Evolutionary conservation across 1,140 invertebrate species (phyloP), one percentile per base, ranked within the genome.

Genomic region (Dendrolimus kikuchii): DNA sequence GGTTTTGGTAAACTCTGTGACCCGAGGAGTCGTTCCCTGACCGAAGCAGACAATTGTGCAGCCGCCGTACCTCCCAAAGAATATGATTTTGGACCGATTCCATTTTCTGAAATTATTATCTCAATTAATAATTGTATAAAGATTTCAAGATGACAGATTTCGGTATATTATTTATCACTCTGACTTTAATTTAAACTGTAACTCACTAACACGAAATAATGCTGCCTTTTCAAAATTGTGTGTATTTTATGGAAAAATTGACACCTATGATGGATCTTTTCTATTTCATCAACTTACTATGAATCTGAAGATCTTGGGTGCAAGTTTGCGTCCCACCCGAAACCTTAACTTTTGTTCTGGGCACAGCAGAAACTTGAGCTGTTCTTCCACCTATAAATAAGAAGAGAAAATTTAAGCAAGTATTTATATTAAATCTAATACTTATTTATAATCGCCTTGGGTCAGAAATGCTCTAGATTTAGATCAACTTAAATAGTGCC

Each of bases 241-340:
- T 23, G 3, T 23, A 23, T 23, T 23, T 23, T 23, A 23, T 23
- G 23, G 23, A 23, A 23, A 23, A 23, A 23, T 3, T 23, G 23
- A 23, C 23, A 23, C 23, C 3, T 23, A 23, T n/a, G n/a, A n/a
- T n/a, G n/a, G n/a, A n/a, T 23, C 3, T 3, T 23, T 23, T 23
- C 23, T 23, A 23, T 23, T 23, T 23, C 23, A 23, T 45, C 23
- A 45, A 89, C 89, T 89, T 74, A 92, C 91, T 92, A 62, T 90
- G 89, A 72, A 90, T 90, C 81, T 91, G 89, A 39, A 95, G 86
- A 64, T 96, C 95, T 57, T 93, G 93, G 5, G 94, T 95, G 68
- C 92, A 92, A 0, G 95, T 96, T 81, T 96, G 95, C 0, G 95
- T 96, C 5, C 95, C 95, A 8, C 95, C 95, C 5, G 95, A 95